phyloP scores from a whole-genome alignment of 2,888 invertebrate species.

The Conomelus anceps region DNA sequence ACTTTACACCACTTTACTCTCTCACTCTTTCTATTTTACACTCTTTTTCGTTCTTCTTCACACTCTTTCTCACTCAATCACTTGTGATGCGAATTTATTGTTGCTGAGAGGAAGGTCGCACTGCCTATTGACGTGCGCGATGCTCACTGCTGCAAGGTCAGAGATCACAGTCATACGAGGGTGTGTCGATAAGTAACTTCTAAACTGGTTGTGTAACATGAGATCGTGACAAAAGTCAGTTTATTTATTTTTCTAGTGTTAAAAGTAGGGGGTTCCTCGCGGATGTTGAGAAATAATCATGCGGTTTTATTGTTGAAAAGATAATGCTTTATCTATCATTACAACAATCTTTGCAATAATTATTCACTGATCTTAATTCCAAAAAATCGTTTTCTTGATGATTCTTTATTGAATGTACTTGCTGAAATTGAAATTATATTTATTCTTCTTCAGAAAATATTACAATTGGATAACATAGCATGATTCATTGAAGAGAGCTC shows the following conservation, averaged over 20 bases:
- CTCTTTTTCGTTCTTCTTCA: not conserved
- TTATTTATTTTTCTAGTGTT: not conserved
- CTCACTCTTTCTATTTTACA: not conserved
- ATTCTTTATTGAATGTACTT: too few relatives aligned
- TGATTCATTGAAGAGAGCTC: too few relatives aligned
- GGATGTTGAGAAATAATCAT: too few relatives aligned
- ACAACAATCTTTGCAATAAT: too few relatives aligned
- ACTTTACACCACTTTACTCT: not conserved
- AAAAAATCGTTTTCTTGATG: too few relatives aligned
- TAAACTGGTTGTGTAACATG: not conserved
- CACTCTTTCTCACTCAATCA: not conserved
- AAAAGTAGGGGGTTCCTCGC: not conserved
- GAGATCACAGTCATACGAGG: not conserved
- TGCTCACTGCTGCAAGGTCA: not conserved
- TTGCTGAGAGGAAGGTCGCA: not conserved
- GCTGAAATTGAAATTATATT: too few relatives aligned
- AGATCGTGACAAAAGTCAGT: not conserved
- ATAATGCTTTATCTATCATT: too few relatives aligned
- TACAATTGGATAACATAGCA: too few relatives aligned
- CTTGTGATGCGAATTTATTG: not conserved
- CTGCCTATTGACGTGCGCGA: not conserved
- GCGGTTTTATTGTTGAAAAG: too few relatives aligned
- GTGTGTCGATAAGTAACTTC: not conserved
- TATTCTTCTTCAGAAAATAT: too few relatives aligned
- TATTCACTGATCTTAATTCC: too few relatives aligned